A percentile compares a stretch with the other conserved stretches of the same genome.
phyloP scores from a whole-genome alignment of 2,888 invertebrate genomes.

The Cheilosia impressa region DNA sequence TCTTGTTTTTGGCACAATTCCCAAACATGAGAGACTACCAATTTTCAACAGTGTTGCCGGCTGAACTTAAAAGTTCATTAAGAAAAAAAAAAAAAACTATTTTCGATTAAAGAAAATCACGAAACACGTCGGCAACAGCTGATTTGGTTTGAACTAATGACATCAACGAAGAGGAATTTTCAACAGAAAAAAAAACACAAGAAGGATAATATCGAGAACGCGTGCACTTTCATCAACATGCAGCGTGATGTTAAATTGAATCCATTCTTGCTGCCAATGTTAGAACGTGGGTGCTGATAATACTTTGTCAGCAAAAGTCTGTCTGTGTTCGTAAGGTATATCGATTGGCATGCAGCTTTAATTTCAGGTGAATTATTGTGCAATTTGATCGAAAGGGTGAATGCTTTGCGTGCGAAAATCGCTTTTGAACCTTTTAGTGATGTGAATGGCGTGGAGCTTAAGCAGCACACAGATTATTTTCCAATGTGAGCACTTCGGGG shows the following conservation, averaged over 20 bases:
- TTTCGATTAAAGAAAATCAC: slow-evolving; percentile 26
- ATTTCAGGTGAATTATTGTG: slow-evolving; percentile 1
- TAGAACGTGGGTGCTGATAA: neutral
- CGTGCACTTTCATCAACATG: slow-evolving; percentile 27
- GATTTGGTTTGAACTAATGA: slow-evolving; percentile 38
- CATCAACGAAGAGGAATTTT: slow-evolving; percentile 18
- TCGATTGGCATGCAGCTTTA: neutral
- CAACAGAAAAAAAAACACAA: neutral
- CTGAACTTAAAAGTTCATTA: slow-evolving; percentile 20
- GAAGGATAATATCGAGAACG: neutral
- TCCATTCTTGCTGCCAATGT: neutral
- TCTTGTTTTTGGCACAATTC: slow-evolving; percentile 23
- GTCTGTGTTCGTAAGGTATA: neutral
- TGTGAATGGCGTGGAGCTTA: neutral
- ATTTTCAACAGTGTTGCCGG: slow-evolving; percentile 18
- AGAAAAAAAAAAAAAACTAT: slow-evolving; percentile 5
- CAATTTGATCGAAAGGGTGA: slow-evolving; percentile 18
- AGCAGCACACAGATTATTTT: neutral
- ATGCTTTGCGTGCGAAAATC: slow-evolving; percentile 3
- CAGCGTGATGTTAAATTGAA: slow-evolving; percentile 33
- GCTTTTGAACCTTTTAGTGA: neutral
- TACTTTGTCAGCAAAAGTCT: neutral
- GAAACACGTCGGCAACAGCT: slow-evolving; percentile 63
- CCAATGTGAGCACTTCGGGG: too few relatives aligned
- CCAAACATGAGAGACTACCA: slow-evolving; percentile 5